phyloP scores from a whole-genome alignment of 2,797 vertebrate genomes.

The Urosaurus nigricauda region DNA sequence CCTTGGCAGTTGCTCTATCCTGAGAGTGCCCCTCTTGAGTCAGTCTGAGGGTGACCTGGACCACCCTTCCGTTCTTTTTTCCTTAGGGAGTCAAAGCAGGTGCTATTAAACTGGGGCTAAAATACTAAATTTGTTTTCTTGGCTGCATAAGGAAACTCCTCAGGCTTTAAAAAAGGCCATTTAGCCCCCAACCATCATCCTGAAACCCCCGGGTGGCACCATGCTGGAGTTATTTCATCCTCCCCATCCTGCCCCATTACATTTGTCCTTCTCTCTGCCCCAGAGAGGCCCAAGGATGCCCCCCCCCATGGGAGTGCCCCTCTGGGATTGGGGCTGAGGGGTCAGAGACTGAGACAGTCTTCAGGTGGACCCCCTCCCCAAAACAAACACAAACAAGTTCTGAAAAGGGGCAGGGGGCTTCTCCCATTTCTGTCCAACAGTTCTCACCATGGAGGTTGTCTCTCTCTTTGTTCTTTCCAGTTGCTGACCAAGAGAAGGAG shows the following conservation, averaged over 20 bases:
- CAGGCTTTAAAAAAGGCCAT: too few species aligned
- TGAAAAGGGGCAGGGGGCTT: not conserved
- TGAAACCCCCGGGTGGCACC: not conserved
- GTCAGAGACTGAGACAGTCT: not conserved
- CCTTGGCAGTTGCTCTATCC: too few species aligned
- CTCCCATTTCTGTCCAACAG: rapidly evolving
- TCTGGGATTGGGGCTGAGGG: too few species aligned
- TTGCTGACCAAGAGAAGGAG: constrained; percentile 78
- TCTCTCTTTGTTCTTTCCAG: constrained; percentile 54
- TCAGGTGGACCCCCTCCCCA: too few species aligned
- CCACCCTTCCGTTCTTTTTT: too few species aligned
- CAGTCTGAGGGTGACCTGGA: not conserved
- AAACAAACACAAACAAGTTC: not conserved
- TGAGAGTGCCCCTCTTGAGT: not conserved
- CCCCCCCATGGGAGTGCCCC: too few species aligned
- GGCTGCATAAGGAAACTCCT: not conserved
- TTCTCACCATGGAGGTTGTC: too few species aligned
- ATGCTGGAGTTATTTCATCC: not conserved
- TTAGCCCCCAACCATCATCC: not conserved
- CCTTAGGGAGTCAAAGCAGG: not conserved
- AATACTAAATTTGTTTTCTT: not conserved
- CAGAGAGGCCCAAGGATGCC: not conserved
- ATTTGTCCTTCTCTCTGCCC: not conserved
- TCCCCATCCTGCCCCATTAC: too few species aligned
- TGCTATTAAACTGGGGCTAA: not conserved